Base-by-base conservation (phyloP, 2,888 invertebrate genomes). In the Epsilonema sp. region DNA sequence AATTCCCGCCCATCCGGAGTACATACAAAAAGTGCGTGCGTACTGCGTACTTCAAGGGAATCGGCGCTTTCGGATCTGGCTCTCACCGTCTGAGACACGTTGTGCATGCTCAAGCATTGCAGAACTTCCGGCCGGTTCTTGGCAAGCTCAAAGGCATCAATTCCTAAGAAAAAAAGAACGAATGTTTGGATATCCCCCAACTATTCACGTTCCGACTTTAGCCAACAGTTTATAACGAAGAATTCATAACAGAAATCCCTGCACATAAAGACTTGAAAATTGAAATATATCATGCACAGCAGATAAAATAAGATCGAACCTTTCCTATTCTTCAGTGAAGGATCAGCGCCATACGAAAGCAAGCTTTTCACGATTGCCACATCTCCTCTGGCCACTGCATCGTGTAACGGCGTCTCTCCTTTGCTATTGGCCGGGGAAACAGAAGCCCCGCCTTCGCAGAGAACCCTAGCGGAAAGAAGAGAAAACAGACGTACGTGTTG, bases 321-420 rank as follows among this genome's bases (percentile, higher is more conserved):
- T 59, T 67, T 67, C 26, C 63, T 56, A 36, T 73, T 71, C 53
- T 68, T 67, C 23, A 72, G 58, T 24, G 68, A 60, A 45, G 73
- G 71, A 59, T 75, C 72, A n/a, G 75, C 75, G 49, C 75, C 75
- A 54, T 68, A 65, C 44, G 69, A 65, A 31, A 77, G 58, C 20
- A 77, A 59, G 52, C 70, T 68, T 57, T 72, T 67, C 37, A 75
- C 71, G 52, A 76, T 70, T 13, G 66, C 66, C 45, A 66, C 59
- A 58, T 74, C 71, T 1, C 72, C 74, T 48, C 75, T 67, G 52
- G 65, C 67, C 2, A 76, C 72, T 37, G 76, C 76, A 58, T 77
- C 76, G 55, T 76, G 75, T 37, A 77, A 60, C 2, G 77, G 74
- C 2, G 75, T 75, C 23, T 73, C 73, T 3, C 76, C 75, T 54